A percentile compares a stretch with the other conserved stretches of the same genome.
Evolutionary conservation across 2,113 vertebrate species (phyloP).

Genomic region (Thalassoma bifasciatum): DNA sequence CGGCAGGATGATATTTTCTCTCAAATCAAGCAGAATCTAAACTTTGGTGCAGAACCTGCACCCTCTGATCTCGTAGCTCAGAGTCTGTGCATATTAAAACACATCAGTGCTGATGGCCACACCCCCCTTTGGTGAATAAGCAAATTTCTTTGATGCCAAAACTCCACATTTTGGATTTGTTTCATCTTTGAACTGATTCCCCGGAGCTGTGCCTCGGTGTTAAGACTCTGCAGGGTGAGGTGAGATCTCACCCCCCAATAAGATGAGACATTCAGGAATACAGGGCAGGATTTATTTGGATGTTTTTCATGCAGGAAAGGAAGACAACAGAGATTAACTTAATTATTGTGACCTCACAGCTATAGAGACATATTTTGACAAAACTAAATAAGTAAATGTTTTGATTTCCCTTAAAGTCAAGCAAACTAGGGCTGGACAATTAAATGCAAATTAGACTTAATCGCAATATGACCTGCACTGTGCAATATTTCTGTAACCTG

Average conservation of each 20-base stretch:
- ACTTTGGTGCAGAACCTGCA: slow-evolving; percentile 4
- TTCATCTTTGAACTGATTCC: slow-evolving; percentile 64
- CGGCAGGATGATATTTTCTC: slow-evolving; percentile 17
- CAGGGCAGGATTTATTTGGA: slow-evolving; percentile 51
- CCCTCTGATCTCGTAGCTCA: background rate
- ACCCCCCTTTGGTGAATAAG: slow-evolving; percentile 32
- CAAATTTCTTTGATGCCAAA: slow-evolving; percentile 46
- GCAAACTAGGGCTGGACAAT: too few relatives aligned
- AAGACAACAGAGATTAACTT: too few relatives aligned
- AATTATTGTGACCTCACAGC: too few relatives aligned
- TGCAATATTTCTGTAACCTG: too few relatives aligned
- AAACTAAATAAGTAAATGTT: background rate
- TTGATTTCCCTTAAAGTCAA: background rate
- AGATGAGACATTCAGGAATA: slow-evolving; percentile 54
- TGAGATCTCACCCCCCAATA: slow-evolving; percentile 70
- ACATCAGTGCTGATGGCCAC: slow-evolving; percentile 2
- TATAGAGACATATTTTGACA: too few relatives aligned
- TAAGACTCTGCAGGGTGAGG: slow-evolving; percentile 45
- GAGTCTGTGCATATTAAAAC: background rate
- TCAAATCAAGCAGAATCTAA: slow-evolving; percentile 11
- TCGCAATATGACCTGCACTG: too few relatives aligned
- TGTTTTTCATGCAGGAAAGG: slow-evolving; percentile 34
- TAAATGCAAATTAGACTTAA: too few relatives aligned
- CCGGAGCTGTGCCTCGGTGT: slow-evolving; percentile 38
- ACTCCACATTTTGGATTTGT: slow-evolving; percentile 42